Conservation (phyloP, 2,888 invertebrate species). For the Metacarcinus magister region DNA sequence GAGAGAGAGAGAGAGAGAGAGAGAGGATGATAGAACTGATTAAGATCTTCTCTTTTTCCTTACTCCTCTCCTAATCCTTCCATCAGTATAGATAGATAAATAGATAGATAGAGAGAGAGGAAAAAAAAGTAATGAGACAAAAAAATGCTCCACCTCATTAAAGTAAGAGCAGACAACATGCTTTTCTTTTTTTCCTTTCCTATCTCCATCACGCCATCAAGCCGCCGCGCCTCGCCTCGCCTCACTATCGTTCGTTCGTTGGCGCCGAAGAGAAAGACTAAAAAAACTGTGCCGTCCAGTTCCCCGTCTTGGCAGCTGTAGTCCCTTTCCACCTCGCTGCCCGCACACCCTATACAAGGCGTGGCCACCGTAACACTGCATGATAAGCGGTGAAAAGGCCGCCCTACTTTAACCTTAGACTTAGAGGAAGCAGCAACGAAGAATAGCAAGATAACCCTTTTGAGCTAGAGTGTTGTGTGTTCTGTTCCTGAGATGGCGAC, state of each 20-base stretch:
- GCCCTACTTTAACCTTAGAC: neutral
- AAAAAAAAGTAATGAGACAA: neutral
- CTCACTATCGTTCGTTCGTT: neutral
- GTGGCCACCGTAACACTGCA: neutral
- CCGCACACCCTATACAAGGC: neutral
- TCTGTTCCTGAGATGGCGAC: neutral
- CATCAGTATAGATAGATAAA: neutral
- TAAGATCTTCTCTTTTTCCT: neutral
- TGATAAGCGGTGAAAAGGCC: neutral
- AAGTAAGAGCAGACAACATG: neutral
- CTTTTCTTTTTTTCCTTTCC: neutral
- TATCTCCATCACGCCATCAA: neutral
- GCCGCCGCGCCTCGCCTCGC: neutral
- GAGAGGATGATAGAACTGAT: no score
- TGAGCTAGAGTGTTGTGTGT: neutral
- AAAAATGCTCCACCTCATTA: neutral
- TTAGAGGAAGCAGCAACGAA: neutral
- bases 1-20: neutral
- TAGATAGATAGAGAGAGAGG: slow-evolving; percentile 32
- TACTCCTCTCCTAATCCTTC: neutral
- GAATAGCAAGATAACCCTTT: neutral
- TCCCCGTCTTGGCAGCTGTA: neutral
- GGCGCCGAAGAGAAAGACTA: neutral
- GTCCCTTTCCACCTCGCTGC: neutral
- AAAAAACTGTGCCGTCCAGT: neutral